Conservation (phyloP, 2,888 invertebrate genomes). For the Nasonovia ribisnigri region DNA sequence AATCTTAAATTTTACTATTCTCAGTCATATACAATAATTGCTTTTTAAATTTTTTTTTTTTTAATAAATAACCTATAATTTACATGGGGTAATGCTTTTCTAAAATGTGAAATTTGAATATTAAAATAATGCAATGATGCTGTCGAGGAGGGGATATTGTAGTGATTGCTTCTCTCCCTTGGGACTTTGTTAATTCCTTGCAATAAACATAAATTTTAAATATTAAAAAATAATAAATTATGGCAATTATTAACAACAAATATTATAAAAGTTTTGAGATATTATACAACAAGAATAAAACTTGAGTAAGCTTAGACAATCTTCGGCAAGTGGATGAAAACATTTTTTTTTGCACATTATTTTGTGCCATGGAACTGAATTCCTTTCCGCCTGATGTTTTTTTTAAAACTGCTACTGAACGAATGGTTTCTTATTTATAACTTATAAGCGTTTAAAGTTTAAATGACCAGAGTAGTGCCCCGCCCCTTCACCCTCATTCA, state of each 20-base stretch:
- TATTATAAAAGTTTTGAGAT: not conserved
- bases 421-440: not conserved
- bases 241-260: not conserved
- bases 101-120: not conserved
- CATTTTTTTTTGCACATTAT: not conserved
- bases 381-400: not conserved
- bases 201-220: not conserved
- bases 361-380: not conserved
- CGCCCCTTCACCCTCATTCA: not conserved
- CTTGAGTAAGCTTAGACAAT: not conserved
- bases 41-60: not conserved
- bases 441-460: not conserved
- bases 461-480: not conserved
- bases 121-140: not conserved
- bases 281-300: not conserved
- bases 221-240: slow-evolving; percentile 5
- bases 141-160: not conserved
- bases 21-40: not conserved
- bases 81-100: not conserved
- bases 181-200: not conserved
- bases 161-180: not conserved
- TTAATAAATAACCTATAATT: not conserved
- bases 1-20: not conserved
- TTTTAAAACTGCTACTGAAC: too few species aligned
- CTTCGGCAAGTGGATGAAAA: not conserved